Base-by-base conservation (phyloP, 1,140 invertebrate genomes). In the Trichomalopsis sarcophagae region DNA sequence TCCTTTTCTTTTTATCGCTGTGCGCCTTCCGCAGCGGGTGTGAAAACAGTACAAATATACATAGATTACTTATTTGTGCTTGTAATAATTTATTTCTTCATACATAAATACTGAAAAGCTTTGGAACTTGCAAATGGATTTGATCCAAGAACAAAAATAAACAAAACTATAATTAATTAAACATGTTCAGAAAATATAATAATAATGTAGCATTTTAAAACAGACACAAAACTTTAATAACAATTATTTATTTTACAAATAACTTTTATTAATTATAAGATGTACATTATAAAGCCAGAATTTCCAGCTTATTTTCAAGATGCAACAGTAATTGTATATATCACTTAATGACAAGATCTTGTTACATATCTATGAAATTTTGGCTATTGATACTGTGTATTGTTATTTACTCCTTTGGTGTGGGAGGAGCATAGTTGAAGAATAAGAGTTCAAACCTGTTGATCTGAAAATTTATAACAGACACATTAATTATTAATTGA, bases 221-320 rank as follows among this genome's bases (percentile, higher is more conserved):
- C 23, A 71, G 0, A 23, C 69, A 10, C 11, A 71, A 71, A 71
- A 30, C 33, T 75, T 66, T 21, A 21, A 14, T 75, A 82, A 55
- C 10, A 33, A 44, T 74, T 50, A 55, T 82, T 82, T 82, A 82
- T 75, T 73, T 74, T 74, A 55, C 47, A 75, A 74, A 62, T 23
- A 55, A 40, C 47, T 74, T 75, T 62, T 30, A n/a, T 50, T 30
- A 50, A 77, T 74, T 50, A 74, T 23, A 23, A 75, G 36, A 50
- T 36, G 47, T 47, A 82, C 21, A 71, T 33, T 30, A 5, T 69
- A 62, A 82, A 30, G 33, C 44, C 50, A 36, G 33, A 40, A 14
- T 69, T 81, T 50, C 50, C n/a, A 81, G 36, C 68, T 47, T 47
- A 44, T 21, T 71, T 73, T 69, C 10, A 73, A 62, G 47, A 82